Base-by-base conservation (phyloP, 2,113 vertebrate genomes). In the Agelaius tricolor region DNA sequence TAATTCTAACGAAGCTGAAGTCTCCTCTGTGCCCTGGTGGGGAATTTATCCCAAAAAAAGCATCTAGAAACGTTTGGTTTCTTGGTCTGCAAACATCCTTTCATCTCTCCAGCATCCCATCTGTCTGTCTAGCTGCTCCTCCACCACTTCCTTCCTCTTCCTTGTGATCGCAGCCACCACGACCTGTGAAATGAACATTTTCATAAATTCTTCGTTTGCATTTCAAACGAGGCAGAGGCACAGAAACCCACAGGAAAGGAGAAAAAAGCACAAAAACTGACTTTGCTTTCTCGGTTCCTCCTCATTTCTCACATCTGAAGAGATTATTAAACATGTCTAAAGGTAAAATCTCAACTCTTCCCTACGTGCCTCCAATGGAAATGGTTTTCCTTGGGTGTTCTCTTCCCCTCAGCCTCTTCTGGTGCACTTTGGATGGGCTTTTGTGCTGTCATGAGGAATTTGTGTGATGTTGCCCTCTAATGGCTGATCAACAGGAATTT, bases 111-210 rank as follows among this genome's bases (percentile, higher is more conserved):
- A 66, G 86, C 75, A 51, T 83, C 94, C 95, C 94, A 97, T 94
- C 95, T 97, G 94, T 65, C 95, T 46, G 88, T 88, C 92, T 94
- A 49, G 82, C 93, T 95, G 88, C 58, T 95, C 82, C 92, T 94
- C 78, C 90, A 59, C 90, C 3, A 3, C 93, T 93, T 95, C 94
- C 90, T 94, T 92, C 94, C 94, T 79, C 87, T 87, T 94, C 69
- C 92, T 41, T 93, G 88, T 92, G 95, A 95, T 95, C 85, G 2
- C 90, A 93, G 92, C 69, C 93, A 82, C 87, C 74, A 7, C 31
- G 82, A 76, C 78, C 84, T 17, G 66, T n/a, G 68, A 89, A 85
- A 93, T 21, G 82, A 96, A 65, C 67, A 33, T 91, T 90, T 82
- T 72, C 78, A 44, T 37, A 79, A 78, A 59, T 41, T 55, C 92